Evolutionary conservation across 1,140 invertebrate species (phyloP).

Genomic region (Andricus grossulariae): DNA sequence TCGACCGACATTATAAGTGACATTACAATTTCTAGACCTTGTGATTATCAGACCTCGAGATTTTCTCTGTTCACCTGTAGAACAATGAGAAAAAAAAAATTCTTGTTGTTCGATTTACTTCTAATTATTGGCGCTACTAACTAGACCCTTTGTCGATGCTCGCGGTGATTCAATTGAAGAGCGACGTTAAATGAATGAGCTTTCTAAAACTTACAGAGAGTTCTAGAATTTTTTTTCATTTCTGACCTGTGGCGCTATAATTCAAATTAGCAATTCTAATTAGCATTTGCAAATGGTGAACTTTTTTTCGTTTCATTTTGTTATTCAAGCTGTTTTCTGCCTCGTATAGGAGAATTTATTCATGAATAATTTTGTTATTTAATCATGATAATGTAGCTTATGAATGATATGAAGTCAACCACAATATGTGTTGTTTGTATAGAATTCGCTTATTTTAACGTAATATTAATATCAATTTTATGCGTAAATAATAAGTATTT

Average conservation of each 20-base stretch:
- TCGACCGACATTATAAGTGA: background rate
- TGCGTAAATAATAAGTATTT: too few relatives aligned
- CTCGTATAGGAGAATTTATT: too few relatives aligned
- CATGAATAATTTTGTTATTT: too few relatives aligned
- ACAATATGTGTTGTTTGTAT: too few relatives aligned
- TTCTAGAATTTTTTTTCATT: background rate
- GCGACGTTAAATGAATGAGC: constrained; percentile 7
- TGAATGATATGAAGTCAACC: too few relatives aligned
- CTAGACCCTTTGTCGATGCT: constrained; percentile 3
- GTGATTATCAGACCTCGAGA: constrained; percentile 17
- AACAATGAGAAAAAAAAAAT: constrained; percentile 1
- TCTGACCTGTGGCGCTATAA: background rate
- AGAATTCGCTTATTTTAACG: too few relatives aligned
- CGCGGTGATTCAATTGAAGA: constrained; percentile 4
- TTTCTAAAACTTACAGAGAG: background rate
- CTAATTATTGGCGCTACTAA: constrained; percentile 11
- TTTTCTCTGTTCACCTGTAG: background rate
- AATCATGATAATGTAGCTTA: too few relatives aligned
- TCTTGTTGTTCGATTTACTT: constrained; percentile 11
- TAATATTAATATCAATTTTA: too few relatives aligned
- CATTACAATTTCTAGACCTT: background rate
- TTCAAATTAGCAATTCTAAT: constrained; percentile 9
- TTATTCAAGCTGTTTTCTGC: too few relatives aligned
- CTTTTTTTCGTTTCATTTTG: too few relatives aligned
- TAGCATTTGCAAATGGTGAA: too few relatives aligned